Evolutionary conservation across 1,140 invertebrate genomes (phyloP), one percentile per base, ranked within the genome.

Genomic region (Ceratitis capitata): DNA sequence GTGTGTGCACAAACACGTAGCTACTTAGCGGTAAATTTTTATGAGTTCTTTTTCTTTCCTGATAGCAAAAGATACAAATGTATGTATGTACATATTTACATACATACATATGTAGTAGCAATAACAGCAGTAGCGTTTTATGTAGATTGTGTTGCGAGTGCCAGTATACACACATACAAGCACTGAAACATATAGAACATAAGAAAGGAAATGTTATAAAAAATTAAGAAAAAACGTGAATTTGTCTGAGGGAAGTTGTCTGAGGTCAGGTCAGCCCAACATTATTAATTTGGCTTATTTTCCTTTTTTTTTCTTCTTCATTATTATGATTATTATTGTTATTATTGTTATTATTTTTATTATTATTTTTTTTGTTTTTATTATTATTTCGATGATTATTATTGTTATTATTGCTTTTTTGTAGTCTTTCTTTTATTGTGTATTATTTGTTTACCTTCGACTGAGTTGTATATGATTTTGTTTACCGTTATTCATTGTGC

Each of bases 1-100:
- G 58, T 32, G 9, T 32, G 29, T 61, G 26, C 14, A 58, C 56
- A 58, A 69, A 29, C 69, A 78, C 69, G 69, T 78, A 78, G 69
- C 69, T 45, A 78, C 39, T 78, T 78, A 78, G 39, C 39, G 6
- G 39, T 78, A 45, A 7, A 39, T 64, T 64, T 64, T 56, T 56
- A 23, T 61, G 58, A 29, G 10, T 32, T 69, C 39, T 58, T 26
- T 69, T 69, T 64, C 23, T 29, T 78, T 45, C 45, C 2, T 23
- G 69, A 47, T 78, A 78, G 69, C 69, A 78, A 19, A 78, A 45
- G 69, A 78, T 78, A 78, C 69, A 78, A 78, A 45, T 47, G 16
- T n/a, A n/a, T n/a, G n/a, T n/a, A n/a, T n/a, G n/a, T n/a, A n/a
- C n/a, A n/a, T n/a, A n/a, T n/a, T n/a, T n/a, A n/a, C n/a, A n/a